Conservation (phyloP, 1,140 invertebrate genomes). For the Vollenhovia emeryi region DNA sequence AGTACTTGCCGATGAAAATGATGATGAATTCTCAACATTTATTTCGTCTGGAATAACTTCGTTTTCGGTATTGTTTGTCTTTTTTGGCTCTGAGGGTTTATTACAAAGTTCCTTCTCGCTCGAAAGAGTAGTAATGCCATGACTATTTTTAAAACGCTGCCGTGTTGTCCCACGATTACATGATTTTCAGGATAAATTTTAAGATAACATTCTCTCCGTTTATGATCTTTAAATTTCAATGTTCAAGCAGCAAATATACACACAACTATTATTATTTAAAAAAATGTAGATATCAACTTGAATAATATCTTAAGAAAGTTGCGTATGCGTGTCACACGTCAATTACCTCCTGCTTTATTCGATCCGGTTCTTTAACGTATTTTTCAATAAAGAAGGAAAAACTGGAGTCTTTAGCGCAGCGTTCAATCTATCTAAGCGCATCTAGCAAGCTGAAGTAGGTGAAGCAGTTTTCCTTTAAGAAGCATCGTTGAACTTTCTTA, state of each 20-base stretch:
- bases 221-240: neutral
- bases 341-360: neutral
- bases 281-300: neutral
- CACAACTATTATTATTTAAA: neutral
- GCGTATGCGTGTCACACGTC: neutral
- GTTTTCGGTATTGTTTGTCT: too few species aligned
- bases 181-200: too few species aligned
- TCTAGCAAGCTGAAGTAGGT: neutral
- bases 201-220: too few species aligned
- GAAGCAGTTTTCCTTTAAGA: neutral
- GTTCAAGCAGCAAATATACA: neutral
- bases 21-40: too few species aligned
- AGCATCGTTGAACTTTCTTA: neutral
- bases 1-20: too few species aligned
- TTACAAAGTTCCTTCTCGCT: too few species aligned
- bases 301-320: neutral
- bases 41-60: too few species aligned
- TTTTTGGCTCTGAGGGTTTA: too few species aligned
- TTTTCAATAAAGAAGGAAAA: neutral
- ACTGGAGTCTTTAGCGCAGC: neutral
- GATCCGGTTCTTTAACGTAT: neutral
- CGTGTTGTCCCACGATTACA: too few species aligned
- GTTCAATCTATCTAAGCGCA: neutral
- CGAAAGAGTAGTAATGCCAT: too few species aligned
- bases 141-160: too few species aligned